Base-by-base conservation (phyloP, 2,888 invertebrate species). In the Andrena bucephala region DNA sequence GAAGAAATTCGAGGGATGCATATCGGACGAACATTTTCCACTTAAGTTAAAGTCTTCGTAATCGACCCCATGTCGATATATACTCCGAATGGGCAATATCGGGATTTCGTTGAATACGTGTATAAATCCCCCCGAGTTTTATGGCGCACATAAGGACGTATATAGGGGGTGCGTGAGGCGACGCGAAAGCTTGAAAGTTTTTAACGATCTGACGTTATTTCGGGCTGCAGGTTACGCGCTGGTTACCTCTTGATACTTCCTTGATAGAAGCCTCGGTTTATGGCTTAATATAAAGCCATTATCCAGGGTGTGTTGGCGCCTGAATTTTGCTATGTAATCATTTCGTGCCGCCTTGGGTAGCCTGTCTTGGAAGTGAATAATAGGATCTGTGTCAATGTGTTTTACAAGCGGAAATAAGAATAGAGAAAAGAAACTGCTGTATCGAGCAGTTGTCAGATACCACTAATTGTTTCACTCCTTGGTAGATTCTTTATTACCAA, bases 181-280 rank as follows among this genome's bases (percentile, higher is more conserved):
- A 78, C 68, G 36, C 52, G 65, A 63, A 70, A 60, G 65, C 60
- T 75, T 62, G 50, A 68, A 84, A 84, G 68, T 85, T 84, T 84
- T 77, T 76, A 85, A 81, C 78, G 81, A 78, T 69, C 75, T 54
- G 70, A 72, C 75, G 70, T 66, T 76, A 71, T 33, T 67, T 63
- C 57, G 71, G 42, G 3, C 29, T 16, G 42, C n/a, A 8, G 20
- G 31, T 13, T 31, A 54, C 13, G 42, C 50, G 67, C 42, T 16
- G 63, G 48, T 62, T 71, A 75, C 29, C 48, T 54, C 24, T 33
- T 48, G 62, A 80, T 76, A 71, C 57, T 59, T 71, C 52, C 42
- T 50, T 59, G 65, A 70, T 80, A 76, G 48, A 13, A 62, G 57
- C 16, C 36, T n/a, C 31, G 24, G 33, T 66, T 80, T 75, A 80